phyloP scores from a whole-genome alignment of 2,797 vertebrate genomes.

The Dendrocincla tyrannina region DNA sequence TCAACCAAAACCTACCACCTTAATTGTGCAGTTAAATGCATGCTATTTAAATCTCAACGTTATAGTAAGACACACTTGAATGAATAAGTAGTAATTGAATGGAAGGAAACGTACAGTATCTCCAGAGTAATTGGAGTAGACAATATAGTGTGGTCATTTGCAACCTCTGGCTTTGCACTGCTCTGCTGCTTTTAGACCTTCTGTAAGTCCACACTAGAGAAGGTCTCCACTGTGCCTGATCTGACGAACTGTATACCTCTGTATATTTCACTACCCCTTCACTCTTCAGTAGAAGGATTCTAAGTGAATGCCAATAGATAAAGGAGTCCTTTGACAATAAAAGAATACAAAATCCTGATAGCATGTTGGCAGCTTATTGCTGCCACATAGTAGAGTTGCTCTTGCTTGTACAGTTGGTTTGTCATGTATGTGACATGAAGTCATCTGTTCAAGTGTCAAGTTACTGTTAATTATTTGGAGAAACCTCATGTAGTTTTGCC shows the following conservation, averaged over 20 bases:
- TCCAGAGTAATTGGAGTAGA: not conserved
- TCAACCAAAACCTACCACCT: not conserved
- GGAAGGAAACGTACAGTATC: not conserved
- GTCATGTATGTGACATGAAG: accelerated
- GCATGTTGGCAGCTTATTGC: not conserved
- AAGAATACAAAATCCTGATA: not conserved
- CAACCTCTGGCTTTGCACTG: not conserved
- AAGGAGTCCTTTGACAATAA: not conserved
- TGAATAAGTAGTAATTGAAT: not conserved
- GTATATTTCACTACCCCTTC: not conserved
- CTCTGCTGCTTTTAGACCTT: not conserved
- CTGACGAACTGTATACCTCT: not conserved
- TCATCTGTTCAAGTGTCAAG: not conserved
- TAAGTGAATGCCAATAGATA: not conserved
- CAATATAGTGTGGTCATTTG: not conserved
- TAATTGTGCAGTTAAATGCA: not conserved
- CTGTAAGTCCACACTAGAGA: not conserved
- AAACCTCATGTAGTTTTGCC: not conserved
- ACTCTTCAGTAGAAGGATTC: not conserved
- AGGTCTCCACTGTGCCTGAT: not conserved
- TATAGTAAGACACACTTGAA: not conserved
- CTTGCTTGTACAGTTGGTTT: not conserved
- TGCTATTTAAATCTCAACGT: not conserved
- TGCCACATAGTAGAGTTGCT: not conserved
- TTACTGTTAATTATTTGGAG: not conserved